phyloP scores from a whole-genome alignment of 1,140 invertebrate species.

The Drosophila tani region DNA sequence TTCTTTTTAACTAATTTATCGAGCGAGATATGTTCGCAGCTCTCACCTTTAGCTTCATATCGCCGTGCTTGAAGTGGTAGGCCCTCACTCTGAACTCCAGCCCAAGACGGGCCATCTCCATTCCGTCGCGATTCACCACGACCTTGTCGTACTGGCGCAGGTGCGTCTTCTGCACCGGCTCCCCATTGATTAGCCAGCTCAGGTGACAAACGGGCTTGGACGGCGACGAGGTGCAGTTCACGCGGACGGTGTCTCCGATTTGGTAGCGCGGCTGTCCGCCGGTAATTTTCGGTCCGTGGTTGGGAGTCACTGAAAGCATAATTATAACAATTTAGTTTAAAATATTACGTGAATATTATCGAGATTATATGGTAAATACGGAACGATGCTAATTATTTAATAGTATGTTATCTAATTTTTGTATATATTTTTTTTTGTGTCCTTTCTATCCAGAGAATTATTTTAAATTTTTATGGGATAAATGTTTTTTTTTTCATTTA shows the following conservation, averaged over 20 bases:
- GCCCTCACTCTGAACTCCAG: slow-evolving; percentile 90
- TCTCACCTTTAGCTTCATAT: slow-evolving; percentile 91
- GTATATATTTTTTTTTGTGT: no score
- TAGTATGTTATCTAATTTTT: not conserved
- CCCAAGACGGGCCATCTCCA: slow-evolving; percentile 90
- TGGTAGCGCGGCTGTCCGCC: slow-evolving; percentile 92
- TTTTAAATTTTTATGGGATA: no score
- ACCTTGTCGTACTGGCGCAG: slow-evolving; percentile 77
- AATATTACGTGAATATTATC: not conserved
- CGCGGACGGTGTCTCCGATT: slow-evolving; percentile 91
- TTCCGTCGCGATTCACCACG: slow-evolving; percentile 84
- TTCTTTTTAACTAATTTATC: no score
- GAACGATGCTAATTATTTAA: no score
- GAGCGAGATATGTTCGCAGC: slow-evolving; percentile 13
- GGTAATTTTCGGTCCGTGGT: slow-evolving; percentile 92
- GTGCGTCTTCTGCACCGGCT: slow-evolving; percentile 88
- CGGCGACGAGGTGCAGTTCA: slow-evolving; percentile 93
- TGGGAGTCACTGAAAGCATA: slow-evolving; percentile 89
- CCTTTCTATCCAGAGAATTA: no score
- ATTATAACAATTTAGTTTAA: slow-evolving; percentile 20
- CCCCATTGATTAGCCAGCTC: slow-evolving; percentile 95
- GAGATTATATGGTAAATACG: not conserved
- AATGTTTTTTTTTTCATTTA: no score
- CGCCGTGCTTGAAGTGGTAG: slow-evolving; percentile 92
- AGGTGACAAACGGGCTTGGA: slow-evolving; percentile 94